Conservation (phyloP, 2,797 vertebrate genomes). For the Prunella strophiata region DNA sequence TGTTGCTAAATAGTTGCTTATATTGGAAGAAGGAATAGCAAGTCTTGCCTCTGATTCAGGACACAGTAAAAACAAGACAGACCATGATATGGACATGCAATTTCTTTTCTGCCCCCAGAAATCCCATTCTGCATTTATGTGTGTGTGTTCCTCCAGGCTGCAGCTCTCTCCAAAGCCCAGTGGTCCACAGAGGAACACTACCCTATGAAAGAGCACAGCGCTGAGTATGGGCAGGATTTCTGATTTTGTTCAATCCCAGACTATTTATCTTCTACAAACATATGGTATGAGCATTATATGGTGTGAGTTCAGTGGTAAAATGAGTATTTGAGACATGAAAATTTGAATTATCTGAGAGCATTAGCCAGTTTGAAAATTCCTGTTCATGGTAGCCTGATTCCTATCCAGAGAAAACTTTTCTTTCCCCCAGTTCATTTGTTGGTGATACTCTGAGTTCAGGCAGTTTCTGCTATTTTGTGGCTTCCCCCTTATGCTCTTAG, state of each 20-base stretch:
- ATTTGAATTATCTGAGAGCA: neutral
- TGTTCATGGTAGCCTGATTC: neutral
- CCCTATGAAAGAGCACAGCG: neutral
- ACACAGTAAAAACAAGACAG: neutral
- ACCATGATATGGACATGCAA: fast-evolving
- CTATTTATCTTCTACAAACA: neutral
- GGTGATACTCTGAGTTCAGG: neutral
- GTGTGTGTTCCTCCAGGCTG: neutral
- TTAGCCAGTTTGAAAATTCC: neutral
- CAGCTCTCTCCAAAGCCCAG: neutral
- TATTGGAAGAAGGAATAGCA: neutral
- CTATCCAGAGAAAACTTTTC: neutral
- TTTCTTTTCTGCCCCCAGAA: neutral
- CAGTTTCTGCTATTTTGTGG: neutral
- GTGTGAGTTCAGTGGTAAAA: neutral
- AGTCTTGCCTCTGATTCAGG: neutral
- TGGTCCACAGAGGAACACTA: fast-evolving
- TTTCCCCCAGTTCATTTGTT: neutral
- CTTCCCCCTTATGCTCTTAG: neutral
- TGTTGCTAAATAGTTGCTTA: neutral
- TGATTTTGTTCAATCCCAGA: neutral
- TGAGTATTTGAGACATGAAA: neutral
- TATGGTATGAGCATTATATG: neutral
- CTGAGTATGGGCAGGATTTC: neutral
- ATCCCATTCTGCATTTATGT: neutral